Percentiles rank a stretch among this genome's conserved stretches.
These are phyloP conservation scores for Hyposoter didymator DNA, from an alignment of 2,888 invertebrate genomes.

Conservation along the genomic window DNA sequence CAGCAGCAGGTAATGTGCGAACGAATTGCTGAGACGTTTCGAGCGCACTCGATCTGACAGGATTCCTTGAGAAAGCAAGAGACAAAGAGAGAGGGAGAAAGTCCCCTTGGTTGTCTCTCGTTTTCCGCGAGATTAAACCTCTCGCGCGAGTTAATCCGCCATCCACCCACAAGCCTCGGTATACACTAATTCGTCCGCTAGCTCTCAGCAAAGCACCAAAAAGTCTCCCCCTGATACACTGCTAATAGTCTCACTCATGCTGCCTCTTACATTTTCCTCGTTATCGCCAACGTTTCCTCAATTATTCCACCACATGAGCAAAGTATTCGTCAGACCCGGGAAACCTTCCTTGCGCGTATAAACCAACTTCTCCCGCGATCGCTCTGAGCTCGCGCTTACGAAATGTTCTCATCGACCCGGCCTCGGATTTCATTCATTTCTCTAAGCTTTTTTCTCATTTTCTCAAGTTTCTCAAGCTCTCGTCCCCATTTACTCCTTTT, in stretches of 20 bases:
- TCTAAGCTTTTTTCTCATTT: no score
- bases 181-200: slow-evolving; percentile 77
- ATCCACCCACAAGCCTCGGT: slow-evolving; percentile 70
- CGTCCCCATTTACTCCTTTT: slow-evolving; percentile 26
- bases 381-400: slow-evolving; percentile 15
- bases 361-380: slow-evolving; percentile 1
- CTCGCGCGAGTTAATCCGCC: slow-evolving; percentile 76
- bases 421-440: no score
- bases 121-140: slow-evolving; percentile 80
- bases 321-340: slow-evolving; percentile 37
- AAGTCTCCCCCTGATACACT: slow-evolving; percentile 25
- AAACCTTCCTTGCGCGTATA: slow-evolving; percentile 5
- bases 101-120: slow-evolving; percentile 78
- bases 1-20: no score
- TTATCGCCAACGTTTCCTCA: slow-evolving; percentile 67
- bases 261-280: slow-evolving; percentile 43
- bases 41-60: no score
- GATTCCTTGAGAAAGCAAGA: neutral
- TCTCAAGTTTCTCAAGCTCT: neutral
- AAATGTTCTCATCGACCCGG: neutral
- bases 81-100: slow-evolving; percentile 44
- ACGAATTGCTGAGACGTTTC: no score
- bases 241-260: slow-evolving; percentile 15
- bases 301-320: slow-evolving; percentile 58
- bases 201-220: slow-evolving; percentile 61